Evolutionary conservation across 2,888 invertebrate species (phyloP).

Genomic region (Pseudanteris insignis): DNA sequence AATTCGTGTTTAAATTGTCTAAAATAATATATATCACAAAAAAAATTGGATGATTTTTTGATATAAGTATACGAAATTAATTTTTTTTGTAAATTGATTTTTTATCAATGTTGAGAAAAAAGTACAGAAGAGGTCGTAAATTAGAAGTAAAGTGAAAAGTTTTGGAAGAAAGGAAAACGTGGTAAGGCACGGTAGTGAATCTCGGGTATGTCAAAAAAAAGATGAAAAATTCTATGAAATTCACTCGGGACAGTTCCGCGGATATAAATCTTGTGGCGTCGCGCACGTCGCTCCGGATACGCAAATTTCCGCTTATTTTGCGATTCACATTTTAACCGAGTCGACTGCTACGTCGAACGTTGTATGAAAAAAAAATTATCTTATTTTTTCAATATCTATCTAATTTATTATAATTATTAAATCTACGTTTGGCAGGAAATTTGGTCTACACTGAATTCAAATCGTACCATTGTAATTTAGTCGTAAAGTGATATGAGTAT

Average conservation of each 20-base stretch:
- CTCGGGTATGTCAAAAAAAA: slow-evolving; percentile 24
- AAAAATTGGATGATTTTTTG: too few species aligned
- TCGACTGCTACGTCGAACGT: slow-evolving; percentile 7
- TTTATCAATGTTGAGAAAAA: slow-evolving; percentile 9
- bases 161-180: slow-evolving; percentile 27
- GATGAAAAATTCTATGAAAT: slow-evolving; percentile 42
- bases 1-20: too few species aligned
- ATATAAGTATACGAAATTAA: background rate
- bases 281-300: slow-evolving; percentile 24
- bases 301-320: slow-evolving; percentile 40
- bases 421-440: too few species aligned
- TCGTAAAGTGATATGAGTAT: too few species aligned
- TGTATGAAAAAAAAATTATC: slow-evolving; percentile 10
- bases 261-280: slow-evolving; percentile 30
- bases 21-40: too few species aligned
- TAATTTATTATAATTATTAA: too few species aligned
- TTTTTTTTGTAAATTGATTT: slow-evolving; percentile 9
- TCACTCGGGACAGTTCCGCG: slow-evolving; percentile 35
- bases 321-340: slow-evolving; percentile 3
- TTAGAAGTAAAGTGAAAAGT: slow-evolving; percentile 16
- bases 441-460: too few species aligned
- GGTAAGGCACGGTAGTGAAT: slow-evolving; percentile 34
- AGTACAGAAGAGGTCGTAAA: slow-evolving; percentile 10
- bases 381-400: too few species aligned
- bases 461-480: too few species aligned